phyloP scores from a whole-genome alignment of 1,140 invertebrate genomes.

The Cotesia vestalis region DNA sequence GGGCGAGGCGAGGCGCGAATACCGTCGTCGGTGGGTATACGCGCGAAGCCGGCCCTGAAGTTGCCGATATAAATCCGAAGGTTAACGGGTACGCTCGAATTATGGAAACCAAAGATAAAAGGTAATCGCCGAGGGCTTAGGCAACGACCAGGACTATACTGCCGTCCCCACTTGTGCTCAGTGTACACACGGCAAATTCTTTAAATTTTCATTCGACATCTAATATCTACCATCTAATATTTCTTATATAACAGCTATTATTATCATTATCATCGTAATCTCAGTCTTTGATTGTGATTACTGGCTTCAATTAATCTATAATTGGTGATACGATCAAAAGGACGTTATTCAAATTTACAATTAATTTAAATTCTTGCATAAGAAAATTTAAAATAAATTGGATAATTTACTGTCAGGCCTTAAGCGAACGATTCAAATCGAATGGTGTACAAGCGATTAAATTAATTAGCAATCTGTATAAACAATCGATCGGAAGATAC shows the following conservation, averaged over 20 bases:
- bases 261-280: no score
- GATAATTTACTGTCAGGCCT: no score
- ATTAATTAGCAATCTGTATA: conserved; percentile 24
- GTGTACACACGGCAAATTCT: neutral
- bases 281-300: no score
- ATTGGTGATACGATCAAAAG: no score
- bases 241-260: no score
- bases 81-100: conserved; percentile 41
- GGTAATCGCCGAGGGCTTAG: conserved; percentile 29
- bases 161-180: neutral
- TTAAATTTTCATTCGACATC: neutral
- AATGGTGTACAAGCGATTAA: conserved; percentile 10
- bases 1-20: conserved; percentile 39
- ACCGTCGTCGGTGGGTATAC: conserved; percentile 18
- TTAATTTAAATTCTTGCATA: no score
- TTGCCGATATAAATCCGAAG: conserved; percentile 42
- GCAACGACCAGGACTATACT: neutral
- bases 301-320: no score
- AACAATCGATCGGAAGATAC: conserved; percentile 13
- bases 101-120: conserved; percentile 38
- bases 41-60: conserved; percentile 40
- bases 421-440: neutral
- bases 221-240: neutral
- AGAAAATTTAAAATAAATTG: no score
- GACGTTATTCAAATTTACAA: no score